These are phyloP conservation scores for Thinocorus orbignyianus DNA, from an alignment of 2,113 vertebrate genomes.

Conservation along the genomic window DNA sequence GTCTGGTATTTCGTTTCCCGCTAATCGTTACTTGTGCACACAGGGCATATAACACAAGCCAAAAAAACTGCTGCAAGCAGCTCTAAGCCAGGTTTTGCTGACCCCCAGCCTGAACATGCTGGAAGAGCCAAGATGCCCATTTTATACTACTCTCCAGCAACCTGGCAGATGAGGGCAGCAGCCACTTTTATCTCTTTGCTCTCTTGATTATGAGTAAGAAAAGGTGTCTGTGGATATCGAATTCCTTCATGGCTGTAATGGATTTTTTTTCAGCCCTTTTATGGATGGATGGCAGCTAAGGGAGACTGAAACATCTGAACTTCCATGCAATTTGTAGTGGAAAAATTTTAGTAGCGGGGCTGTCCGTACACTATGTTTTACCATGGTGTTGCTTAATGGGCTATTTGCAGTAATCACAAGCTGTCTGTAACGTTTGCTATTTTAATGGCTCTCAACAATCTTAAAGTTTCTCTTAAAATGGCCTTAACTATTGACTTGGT, in stretches of 20 bases:
- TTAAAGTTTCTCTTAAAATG: background rate
- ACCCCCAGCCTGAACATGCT: background rate
- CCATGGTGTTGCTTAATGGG: background rate
- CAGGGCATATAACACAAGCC: background rate
- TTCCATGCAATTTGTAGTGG: background rate
- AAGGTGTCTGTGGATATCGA: background rate
- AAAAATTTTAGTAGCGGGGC: background rate
- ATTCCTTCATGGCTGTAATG: background rate
- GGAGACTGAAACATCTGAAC: background rate
- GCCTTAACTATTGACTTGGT: background rate
- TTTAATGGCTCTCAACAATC: background rate
- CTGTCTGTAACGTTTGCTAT: background rate
- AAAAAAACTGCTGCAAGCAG: background rate
- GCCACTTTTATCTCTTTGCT: background rate
- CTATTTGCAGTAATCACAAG: background rate
- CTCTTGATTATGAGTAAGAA: background rate
- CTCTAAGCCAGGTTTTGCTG: background rate
- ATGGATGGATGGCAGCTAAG: background rate
- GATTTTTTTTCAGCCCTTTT: background rate
- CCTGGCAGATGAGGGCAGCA: background rate
- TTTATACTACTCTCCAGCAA: background rate
- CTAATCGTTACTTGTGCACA: constrained; percentile 29
- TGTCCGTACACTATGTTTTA: background rate
- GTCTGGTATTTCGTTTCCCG: background rate
- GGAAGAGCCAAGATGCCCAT: background rate